Base-by-base conservation (phyloP, 2,888 invertebrate genomes). In the Hesperia comma region DNA sequence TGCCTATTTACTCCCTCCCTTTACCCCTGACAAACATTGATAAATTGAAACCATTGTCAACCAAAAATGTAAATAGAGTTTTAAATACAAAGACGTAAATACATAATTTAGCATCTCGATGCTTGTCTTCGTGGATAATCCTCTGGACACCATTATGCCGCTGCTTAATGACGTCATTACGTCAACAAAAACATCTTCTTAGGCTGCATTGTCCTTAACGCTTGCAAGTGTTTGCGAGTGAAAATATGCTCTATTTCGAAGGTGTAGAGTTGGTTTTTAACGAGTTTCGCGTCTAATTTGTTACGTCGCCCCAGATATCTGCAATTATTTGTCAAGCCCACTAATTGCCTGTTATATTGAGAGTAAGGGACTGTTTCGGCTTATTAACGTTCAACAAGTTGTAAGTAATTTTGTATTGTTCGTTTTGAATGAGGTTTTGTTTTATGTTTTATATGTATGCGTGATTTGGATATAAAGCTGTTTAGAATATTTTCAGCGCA, bases 121-220 rank as follows among this genome's bases (percentile, higher is more conserved):
- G 17, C 17, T 17, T 2, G 69, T 72, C 79, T 74, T 78, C 77
- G 72, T 72, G 72, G 84, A 80, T 86, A 75, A 87, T 84, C 83
- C 79, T 61, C 84, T 81, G 85, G 83, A 79, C 85, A 77, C 77
- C 78, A 78, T 79, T 79, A 76, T 77, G 80, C 78, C 79, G 77
- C 71, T 71, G 74, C 80, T 80, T 88, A 90, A 90, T 88, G 90
- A 88, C 80, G 84, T 86, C 87, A 87, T 87, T 87, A 87, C 74
- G 79, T 79, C 81, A 84, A 85, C 82, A 82, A 81, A 79, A 84
- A 78, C 83, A 83, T 86, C 79, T 83, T 86, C 79, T 83, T 82
- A 80, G 66, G 74, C 75, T 80, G 81, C 82, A 84, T 81, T 83
- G 80, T 82, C 76, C 80, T 83, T 79, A 82, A 82, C 77, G 17